Evolutionary conservation across 2,888 invertebrate species (phyloP).

Genomic region (Pachycephus smyrnensis): DNA sequence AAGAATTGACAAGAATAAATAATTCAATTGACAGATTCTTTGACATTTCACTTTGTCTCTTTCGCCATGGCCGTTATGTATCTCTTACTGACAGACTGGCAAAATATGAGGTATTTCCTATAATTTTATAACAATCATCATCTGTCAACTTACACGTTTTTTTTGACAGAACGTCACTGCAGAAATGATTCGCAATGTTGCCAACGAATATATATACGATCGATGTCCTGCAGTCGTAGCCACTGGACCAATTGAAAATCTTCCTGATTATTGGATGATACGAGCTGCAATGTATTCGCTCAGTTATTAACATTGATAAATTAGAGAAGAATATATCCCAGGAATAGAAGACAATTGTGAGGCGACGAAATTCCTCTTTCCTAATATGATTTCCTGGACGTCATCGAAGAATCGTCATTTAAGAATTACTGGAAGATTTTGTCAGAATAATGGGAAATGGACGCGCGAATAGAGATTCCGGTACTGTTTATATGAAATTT

Average conservation of each 20-base stretch:
- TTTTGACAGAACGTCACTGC: slow-evolving; percentile 26
- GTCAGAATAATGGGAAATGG: too few relatives aligned
- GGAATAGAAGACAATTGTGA: neutral
- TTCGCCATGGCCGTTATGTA: slow-evolving; percentile 55
- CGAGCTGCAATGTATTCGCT: slow-evolving; percentile 56
- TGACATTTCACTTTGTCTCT: slow-evolving; percentile 64
- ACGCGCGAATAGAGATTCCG: neutral
- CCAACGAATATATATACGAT: slow-evolving; percentile 64
- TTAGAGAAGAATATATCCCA: neutral
- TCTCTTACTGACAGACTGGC: slow-evolving; percentile 41
- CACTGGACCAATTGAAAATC: slow-evolving; percentile 66
- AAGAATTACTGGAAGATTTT: neutral
- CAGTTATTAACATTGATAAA: slow-evolving; percentile 19
- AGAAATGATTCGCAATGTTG: slow-evolving; percentile 37
- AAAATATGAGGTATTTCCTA: slow-evolving; percentile 34
- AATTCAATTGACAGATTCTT: slow-evolving; percentile 59
- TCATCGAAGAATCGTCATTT: neutral
- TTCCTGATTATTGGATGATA: slow-evolving; percentile 66
- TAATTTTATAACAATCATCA: neutral
- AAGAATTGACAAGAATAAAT: slow-evolving; percentile 52
- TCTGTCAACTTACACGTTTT: neutral
- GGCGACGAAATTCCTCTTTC: neutral
- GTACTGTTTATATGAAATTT: neutral
- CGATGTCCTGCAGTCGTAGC: slow-evolving; percentile 67
- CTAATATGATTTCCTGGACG: neutral